Percentiles rank a stretch among this genome's conserved stretches.
These are phyloP conservation scores for Gasterosteus nipponicus DNA, from an alignment of 2,113 vertebrate species.

Conservation along the genomic window DNA sequence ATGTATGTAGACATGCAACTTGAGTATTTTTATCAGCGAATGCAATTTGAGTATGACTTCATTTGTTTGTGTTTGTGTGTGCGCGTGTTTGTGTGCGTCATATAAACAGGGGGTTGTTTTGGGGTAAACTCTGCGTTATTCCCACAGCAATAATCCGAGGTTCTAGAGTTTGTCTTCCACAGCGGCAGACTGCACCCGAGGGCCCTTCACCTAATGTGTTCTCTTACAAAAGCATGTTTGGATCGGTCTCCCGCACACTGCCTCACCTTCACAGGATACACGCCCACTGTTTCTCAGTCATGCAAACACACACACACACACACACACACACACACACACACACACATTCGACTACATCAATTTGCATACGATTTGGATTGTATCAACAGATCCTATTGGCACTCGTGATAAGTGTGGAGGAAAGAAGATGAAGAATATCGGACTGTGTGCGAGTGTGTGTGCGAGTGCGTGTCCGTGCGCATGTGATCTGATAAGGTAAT, in stretches of 20 bases:
- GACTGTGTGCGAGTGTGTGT: conserved; percentile 13
- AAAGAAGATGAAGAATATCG: conserved; percentile 36
- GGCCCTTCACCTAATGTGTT: conserved; percentile 54
- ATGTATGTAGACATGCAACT: conserved; percentile 23
- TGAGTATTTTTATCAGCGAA: conserved; percentile 23
- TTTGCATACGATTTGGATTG: conserved; percentile 75
- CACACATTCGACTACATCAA: conserved; percentile 12
- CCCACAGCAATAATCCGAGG: conserved; percentile 53
- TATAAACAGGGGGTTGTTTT: conserved; percentile 53
- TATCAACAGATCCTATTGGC: conserved; percentile 54
- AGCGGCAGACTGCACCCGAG: conserved; percentile 34
- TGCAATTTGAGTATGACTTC: conserved; percentile 17
- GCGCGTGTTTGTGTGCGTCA: neutral
- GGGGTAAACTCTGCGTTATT: conserved; percentile 47
- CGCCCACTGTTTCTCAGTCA: neutral
- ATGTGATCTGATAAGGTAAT: conserved; percentile 64
- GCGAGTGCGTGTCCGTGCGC: conserved; percentile 6
- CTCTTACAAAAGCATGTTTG: conserved; percentile 51
- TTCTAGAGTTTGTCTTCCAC: conserved; percentile 48
- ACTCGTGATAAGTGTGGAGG: conserved; percentile 39
- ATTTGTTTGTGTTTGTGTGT: neutral
- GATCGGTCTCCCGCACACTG: conserved; percentile 39
- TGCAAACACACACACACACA: neutral
- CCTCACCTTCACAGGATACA: conserved; percentile 18
- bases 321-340: neutral